Evolutionary conservation across 2,888 invertebrate species (phyloP).

Genomic region (Ashinkailepas kermadecensis): DNA sequence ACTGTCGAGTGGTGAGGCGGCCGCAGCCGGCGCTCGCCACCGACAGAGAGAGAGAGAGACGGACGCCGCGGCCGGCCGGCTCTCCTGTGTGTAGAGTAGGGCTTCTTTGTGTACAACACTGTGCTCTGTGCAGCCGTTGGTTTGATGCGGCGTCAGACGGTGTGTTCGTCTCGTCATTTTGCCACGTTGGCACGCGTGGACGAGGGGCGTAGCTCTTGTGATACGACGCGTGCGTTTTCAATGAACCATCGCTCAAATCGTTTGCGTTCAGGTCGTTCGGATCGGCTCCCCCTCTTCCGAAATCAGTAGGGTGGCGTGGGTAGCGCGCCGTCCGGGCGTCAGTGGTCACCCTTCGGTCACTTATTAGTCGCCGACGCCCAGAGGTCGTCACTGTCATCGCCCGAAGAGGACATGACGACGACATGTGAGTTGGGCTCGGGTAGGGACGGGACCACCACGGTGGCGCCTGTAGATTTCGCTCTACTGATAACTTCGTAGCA

Average conservation of each 20-base stretch:
- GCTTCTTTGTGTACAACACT: conserved; percentile 7
- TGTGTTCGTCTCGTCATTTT: no score
- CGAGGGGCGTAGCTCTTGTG: neutral
- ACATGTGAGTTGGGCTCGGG: no score
- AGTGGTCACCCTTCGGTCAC: no score
- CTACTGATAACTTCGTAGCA: neutral
- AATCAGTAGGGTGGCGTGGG: neutral
- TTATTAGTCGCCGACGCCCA: no score
- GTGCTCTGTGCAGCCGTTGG: neutral
- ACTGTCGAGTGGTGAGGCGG: no score
- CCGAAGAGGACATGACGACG: no score
- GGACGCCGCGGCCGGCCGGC: neutral
- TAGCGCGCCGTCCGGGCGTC: neutral
- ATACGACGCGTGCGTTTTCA: neutral
- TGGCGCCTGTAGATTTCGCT: neutral
- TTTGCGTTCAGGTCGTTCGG: neutral
- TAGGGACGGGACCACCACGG: no score
- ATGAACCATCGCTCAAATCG: conserved; percentile 11
- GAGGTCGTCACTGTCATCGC: no score
- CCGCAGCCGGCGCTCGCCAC: no score
- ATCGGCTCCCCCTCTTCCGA: neutral
- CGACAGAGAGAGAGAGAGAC: no score
- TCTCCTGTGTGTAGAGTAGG: neutral
- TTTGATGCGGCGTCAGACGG: neutral
- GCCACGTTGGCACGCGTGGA: neutral